A percentile compares a stretch with the other conserved stretches of the same genome.
Conservation (phyloP, 2,113 vertebrate genomes). For the Craseonycteris thonglongyai region DNA sequence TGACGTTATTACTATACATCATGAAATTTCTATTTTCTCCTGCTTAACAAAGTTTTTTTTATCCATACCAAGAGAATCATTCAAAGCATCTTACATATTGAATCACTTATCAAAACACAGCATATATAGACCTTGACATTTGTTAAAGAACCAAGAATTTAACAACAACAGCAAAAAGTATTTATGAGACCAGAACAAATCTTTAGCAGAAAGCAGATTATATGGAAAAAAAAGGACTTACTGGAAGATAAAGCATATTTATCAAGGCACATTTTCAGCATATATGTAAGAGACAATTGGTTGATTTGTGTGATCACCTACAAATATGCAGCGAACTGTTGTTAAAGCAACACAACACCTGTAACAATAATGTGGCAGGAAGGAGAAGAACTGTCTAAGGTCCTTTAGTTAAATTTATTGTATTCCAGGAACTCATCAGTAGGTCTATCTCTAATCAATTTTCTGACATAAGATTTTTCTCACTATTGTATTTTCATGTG, state of each 20-base stretch:
- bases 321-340: constrained; percentile 37
- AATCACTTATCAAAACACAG: constrained; percentile 83
- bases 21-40: constrained; percentile 77
- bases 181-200: constrained; percentile 79
- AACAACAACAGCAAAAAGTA: constrained; percentile 57
- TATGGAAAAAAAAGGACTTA: constrained; percentile 71
- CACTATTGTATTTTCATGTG: constrained; percentile 62
- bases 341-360: constrained; percentile 31
- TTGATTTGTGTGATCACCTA: constrained; percentile 54
- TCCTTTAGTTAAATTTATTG: constrained; percentile 18
- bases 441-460: constrained; percentile 48
- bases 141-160: constrained; percentile 79
- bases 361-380: constrained; percentile 23
- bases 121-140: constrained; percentile 80
- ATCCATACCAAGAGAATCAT: constrained; percentile 75
- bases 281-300: constrained; percentile 40
- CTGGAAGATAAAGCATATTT: constrained; percentile 61
- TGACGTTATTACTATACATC: constrained; percentile 77
- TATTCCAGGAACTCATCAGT: constrained; percentile 37
- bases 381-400: not conserved
- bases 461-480: constrained; percentile 57
- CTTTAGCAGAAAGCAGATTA: constrained; percentile 80
- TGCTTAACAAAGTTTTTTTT: constrained; percentile 75
- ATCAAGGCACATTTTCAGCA: constrained; percentile 72
- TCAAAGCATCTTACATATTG: constrained; percentile 82